Base-by-base conservation (phyloP, 1,140 invertebrate genomes). In the Stegodyphus mimosarum region DNA sequence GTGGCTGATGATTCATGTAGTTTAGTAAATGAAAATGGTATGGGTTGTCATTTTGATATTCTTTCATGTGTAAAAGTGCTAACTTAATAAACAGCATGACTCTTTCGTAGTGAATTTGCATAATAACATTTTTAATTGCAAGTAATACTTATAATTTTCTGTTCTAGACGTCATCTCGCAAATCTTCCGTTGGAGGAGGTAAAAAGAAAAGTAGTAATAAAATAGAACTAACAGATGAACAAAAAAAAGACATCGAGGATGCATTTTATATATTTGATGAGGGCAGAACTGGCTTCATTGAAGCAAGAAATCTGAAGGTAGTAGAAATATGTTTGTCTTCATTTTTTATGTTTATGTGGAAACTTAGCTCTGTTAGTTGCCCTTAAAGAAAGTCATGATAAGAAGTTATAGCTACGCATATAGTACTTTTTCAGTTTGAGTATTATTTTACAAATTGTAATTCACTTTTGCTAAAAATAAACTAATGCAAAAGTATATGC, bases 231-330 rank as follows among this genome's bases (percentile, higher is more conserved):
- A 94, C 93, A 52, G 95, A 96, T 84, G 95, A 97, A 89, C 96
- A 98, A 89, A 95, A 96, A 91, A 93, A 94, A 76, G 97, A 99
- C 90, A 98, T 99, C 78, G 95, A 96, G 91, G 96, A 98, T 92
- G 97, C 97, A 0, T 99, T 99, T 90, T 95, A 97, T 92, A 90
- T 99, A 15, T 99, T 99, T 92, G 97, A 99, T 92, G 94, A 94
- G 70, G 95, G 97, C 91, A 95, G 94, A 18, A 94, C 93, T 70
- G 96, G 96, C 13, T 94, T 92, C 88, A 98, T 99, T 88, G 94
- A 97, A 90, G 94, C 94, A 0, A 98, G 98, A 91, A 96, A 99
- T 90, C 90, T 99, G 10, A 99, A 99, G 92, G 96, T 97, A 74
- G 87, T 33, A 67, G 33, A 33, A 33, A 33, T 33, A 33, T 33